Evolutionary conservation across 2,113 vertebrate species (phyloP).

Genomic region (Cyanoliseus patagonus): DNA sequence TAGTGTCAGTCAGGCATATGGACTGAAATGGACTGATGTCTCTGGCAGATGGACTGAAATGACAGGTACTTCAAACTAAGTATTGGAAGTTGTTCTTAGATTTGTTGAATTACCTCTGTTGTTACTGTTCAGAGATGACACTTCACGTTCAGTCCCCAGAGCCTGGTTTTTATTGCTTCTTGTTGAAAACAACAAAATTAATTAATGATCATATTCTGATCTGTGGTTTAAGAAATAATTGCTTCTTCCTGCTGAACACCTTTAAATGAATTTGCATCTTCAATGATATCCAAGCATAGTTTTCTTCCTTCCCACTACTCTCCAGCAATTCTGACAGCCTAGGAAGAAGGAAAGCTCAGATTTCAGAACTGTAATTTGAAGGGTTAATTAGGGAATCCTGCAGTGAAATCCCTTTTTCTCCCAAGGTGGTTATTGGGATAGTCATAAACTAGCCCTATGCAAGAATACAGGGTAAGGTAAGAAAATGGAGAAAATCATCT

Average conservation of each 20-base stretch:
- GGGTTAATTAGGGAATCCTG: conserved; percentile 68
- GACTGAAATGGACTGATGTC: not conserved
- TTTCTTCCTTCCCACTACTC: not conserved
- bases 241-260: conserved; percentile 14
- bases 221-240: not conserved
- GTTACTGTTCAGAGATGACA: not conserved
- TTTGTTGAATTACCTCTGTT: not conserved
- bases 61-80: not conserved
- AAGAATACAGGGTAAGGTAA: not conserved
- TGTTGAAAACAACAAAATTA: not conserved
- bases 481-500: not conserved
- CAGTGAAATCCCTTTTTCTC: conserved; percentile 19
- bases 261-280: conserved; percentile 53
- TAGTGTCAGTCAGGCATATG: not conserved
- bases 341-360: not conserved
- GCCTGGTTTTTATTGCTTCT: not conserved
- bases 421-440: not conserved
- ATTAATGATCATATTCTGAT: not conserved
- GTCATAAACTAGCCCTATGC: not conserved
- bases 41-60: not conserved
- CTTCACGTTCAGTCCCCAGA: not conserved
- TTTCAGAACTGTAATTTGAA: conserved; percentile 56
- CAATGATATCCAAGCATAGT: conserved; percentile 41
- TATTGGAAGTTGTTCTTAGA: not conserved
- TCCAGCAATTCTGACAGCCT: conserved; percentile 5